Evolutionary conservation across 2,797 vertebrate genomes (phyloP), one percentile per base, ranked within the genome.

Genomic region (Mus spretus): DNA sequence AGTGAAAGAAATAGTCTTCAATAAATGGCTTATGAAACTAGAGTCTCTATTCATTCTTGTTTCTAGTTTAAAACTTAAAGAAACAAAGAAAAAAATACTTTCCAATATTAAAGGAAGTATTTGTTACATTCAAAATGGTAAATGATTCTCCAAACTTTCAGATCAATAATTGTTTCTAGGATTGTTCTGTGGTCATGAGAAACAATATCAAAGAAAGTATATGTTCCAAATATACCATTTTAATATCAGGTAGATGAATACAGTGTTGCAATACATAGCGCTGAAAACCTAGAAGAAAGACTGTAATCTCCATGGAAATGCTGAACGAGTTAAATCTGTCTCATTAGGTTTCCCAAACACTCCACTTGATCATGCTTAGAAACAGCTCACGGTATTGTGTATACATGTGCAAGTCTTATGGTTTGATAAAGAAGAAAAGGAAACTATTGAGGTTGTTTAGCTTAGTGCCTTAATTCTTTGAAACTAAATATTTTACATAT

Each of bases 81-180:
- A 86, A 89, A 92, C 63, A 80, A 75, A 78, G 34, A 70, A 19
- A 72, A 80, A 65, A 79, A 37, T 53, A 26, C 19, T 15, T 77
- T 92, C 11, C 15, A 82, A 61, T 84, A 63, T 87, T 77, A 90
- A 93, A 70, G n/a, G 53, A 94, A 70, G n/a, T 13, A 57, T 15
- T 3, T 50, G 3, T 61, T 80, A 3, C 63, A 40, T 13, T 4
- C 10, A 17, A 88, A 93, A 83, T 5, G 34, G 1, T 31, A 83
- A 79, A 8, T 67, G 70, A 47, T 53, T 92, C 84, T 84, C 37
- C 6, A 70, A 61, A 3, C 26, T 72, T 8, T 4, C 34, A 63
- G 31, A 17, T 74, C 50, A 1, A 9, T 61, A 31, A 3, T 77
- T 91, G 26, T 8, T 92, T 91, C 57, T 75, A 40, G 61, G 1